phyloP scores from a whole-genome alignment of 1,140 invertebrate genomes.

The Atta cephalotes region DNA sequence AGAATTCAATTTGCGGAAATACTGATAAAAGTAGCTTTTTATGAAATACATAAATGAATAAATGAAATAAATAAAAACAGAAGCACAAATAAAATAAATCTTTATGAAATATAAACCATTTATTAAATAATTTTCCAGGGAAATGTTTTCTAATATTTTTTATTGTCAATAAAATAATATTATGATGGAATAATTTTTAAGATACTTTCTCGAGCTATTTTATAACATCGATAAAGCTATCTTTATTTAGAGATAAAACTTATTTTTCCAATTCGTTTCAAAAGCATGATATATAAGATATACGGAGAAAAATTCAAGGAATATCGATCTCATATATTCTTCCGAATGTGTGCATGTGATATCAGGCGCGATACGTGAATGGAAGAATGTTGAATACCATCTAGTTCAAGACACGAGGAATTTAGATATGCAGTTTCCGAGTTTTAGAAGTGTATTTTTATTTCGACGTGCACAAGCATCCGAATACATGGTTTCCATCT shows the following conservation, averaged over 20 bases:
- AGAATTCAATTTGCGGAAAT: slow-evolving; percentile 29
- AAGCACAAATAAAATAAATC: slow-evolving; percentile 11
- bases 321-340: slow-evolving; percentile 43
- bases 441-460: slow-evolving; percentile 42
- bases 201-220: neutral
- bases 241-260: slow-evolving; percentile 27
- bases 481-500: slow-evolving; percentile 20
- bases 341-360: slow-evolving; percentile 13
- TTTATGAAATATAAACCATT: slow-evolving; percentile 15
- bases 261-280: slow-evolving; percentile 5
- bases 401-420: slow-evolving; percentile 32
- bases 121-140: slow-evolving; percentile 11
- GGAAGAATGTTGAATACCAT: slow-evolving; percentile 32
- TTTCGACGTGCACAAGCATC: slow-evolving; percentile 45
- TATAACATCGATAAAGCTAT: slow-evolving; percentile 13
- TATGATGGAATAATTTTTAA: neutral
- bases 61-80: slow-evolving; percentile 18
- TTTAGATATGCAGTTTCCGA: slow-evolving; percentile 52
- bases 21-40: neutral
- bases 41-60: neutral
- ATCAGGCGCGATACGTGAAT: slow-evolving; percentile 36
- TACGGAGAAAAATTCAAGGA: slow-evolving; percentile 1
- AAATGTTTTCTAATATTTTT: neutral
- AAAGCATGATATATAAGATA: slow-evolving; percentile 34
- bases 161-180: neutral